A percentile compares a stretch with the other conserved stretches of the same genome.
Evolutionary conservation across 2,888 invertebrate genomes (phyloP).

Genomic region (Meganola albula): DNA sequence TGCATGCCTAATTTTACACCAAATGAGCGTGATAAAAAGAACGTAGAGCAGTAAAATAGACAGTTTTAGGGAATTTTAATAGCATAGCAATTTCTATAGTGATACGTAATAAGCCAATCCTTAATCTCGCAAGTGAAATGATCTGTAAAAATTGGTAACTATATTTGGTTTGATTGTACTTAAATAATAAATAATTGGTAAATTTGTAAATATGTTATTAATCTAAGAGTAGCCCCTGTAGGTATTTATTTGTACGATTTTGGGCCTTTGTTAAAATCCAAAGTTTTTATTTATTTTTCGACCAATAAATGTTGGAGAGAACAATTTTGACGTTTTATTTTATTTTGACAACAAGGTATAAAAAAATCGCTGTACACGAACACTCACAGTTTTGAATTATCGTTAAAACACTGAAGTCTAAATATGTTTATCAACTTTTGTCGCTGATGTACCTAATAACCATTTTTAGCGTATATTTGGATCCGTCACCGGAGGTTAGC

Average conservation of each 20-base stretch:
- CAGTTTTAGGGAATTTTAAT: no score
- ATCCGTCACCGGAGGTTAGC: no score
- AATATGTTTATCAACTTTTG: not conserved
- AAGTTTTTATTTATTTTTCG: slow-evolving; percentile 79
- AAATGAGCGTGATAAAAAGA: no score
- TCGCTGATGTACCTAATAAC: no score
- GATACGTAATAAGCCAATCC: no score
- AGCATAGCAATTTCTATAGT: no score
- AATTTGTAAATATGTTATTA: slow-evolving; percentile 71
- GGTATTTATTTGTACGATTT: slow-evolving; percentile 77
- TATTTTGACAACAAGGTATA: slow-evolving; percentile 27
- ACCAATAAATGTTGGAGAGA: slow-evolving; percentile 78
- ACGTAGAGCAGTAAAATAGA: no score
- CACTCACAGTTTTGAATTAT: not conserved
- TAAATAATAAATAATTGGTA: slow-evolving; percentile 54
- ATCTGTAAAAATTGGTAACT: slow-evolving; percentile 30
- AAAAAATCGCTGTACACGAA: not conserved
- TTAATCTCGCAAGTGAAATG: no score
- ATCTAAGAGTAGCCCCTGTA: slow-evolving; percentile 66
- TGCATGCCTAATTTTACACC: no score
- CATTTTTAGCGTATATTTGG: no score
- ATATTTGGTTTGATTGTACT: no score
- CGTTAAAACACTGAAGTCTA: not conserved
- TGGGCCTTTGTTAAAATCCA: slow-evolving; percentile 76
- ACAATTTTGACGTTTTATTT: slow-evolving; percentile 41